Base-by-base conservation (phyloP, 2,113 vertebrate genomes). In the Paralichthys olivaceus region DNA sequence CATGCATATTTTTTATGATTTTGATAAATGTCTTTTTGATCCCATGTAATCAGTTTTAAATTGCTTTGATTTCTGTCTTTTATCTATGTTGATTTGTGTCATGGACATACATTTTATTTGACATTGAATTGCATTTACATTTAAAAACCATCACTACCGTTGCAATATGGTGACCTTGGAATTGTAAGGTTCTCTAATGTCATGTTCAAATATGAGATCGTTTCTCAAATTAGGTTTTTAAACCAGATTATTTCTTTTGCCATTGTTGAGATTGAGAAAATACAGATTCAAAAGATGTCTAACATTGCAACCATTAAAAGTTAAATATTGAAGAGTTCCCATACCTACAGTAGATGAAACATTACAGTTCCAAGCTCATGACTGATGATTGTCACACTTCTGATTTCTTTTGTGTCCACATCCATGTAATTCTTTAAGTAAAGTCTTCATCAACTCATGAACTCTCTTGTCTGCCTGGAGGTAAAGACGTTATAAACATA, bases 1-100 rank as follows among this genome's bases (percentile, higher is more conserved):
- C 88, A 89, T 91, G 89, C 64, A 60, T 85, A 45, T 63, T 84
- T 87, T 78, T 83, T 81, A 77, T 80, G 11, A 77, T 84, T 82
- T 61, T 13, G 19, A 13, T 61, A 17, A 84, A 83, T 79, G 47
- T 83, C 37, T 80, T 61, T 77, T 61, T 15, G 22, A 68, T 79
- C 23, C 22, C 37, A 55, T 80, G 34, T 66, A 15, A 84, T 79
- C 14, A 25, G 7, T 76, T 65, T 57, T 26, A n/a, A 62, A 4
- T 77, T 60, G 0, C 54, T 75, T 75, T 83, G 22, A 77, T 80
- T 64, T 80, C 8, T 47, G 34, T 81, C 51, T 57, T 72, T 63
- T 64, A 5, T 65, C 59, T 37, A 32, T 86, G 65, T 84, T 64
- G 45, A 77, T 79, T 69, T 79, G 1, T 82, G 23, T 89, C 47